phyloP scores from a whole-genome alignment of 2,888 invertebrate species.

The Stenchaetothrips biformis region DNA sequence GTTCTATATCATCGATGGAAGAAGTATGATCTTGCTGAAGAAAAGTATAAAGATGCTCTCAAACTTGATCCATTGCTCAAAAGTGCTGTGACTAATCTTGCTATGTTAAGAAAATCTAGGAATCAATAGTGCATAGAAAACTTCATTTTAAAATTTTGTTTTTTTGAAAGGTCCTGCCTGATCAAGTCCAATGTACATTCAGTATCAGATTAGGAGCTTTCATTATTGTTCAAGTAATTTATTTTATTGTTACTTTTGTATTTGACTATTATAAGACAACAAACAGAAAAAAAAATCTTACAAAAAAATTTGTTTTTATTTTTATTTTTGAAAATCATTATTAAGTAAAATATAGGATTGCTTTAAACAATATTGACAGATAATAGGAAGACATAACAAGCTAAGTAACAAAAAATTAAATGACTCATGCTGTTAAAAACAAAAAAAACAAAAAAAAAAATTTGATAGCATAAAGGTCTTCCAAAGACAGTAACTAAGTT shows the following conservation, averaged over 20 bases:
- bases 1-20: slow-evolving; percentile 92
- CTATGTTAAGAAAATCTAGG: not conserved
- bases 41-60: slow-evolving; percentile 70
- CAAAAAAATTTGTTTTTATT: not conserved
- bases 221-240: not conserved
- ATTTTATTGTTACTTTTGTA: too few species aligned
- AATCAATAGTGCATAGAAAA: not conserved
- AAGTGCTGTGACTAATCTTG: slow-evolving; percentile 66
- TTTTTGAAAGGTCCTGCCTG: not conserved
- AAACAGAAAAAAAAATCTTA: not conserved
- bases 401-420: too few species aligned
- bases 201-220: not conserved
- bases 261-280: too few species aligned
- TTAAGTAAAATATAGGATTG: too few species aligned
- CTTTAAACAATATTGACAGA: too few species aligned
- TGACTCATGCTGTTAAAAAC: too few species aligned
- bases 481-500: too few species aligned
- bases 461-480: not conserved
- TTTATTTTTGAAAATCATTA: too few species aligned
- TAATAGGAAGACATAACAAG: too few species aligned
- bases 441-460: too few species aligned
- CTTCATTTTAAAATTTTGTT: not conserved
- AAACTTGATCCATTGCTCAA: slow-evolving; percentile 63
- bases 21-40: slow-evolving; percentile 65
- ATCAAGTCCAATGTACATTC: not conserved